Base-by-base conservation (phyloP, 2,888 invertebrate genomes). In the Ormyrus rosae region DNA sequence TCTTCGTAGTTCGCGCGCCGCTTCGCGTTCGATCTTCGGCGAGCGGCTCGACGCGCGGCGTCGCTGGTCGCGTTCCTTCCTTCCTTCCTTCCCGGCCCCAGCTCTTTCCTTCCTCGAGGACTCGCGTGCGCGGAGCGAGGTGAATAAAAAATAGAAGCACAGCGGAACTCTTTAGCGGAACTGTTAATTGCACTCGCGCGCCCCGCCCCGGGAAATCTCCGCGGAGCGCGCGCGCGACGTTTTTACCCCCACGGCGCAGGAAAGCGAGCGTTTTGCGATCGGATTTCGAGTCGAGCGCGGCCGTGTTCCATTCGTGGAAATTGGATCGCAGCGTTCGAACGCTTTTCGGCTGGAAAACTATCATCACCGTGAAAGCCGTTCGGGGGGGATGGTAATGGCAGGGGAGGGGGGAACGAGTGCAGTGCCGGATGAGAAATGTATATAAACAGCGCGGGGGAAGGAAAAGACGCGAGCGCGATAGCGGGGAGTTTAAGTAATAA, bases 111-210 rank as follows among this genome's bases (percentile, higher is more conserved):
- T 19, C 51, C 19, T 19, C 19, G 19, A 19, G 19, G 19, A 19
- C 19, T 2, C 10, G 48, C 56, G 19, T 48, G 11, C 45, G 8
- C 5, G 5, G 50, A 56, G 9, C 46, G 13, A 48, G n/a, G 45
- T 53, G 19, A 19, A 19, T 0, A 19, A 19, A 19, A 19, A 19
- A 19, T n/a, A 53, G 68, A 61, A 19, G 75, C 72, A 13, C 72
- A 72, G 67, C 58, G 19, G 68, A 74, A 74, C 10, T 58, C 19
- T 19, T 58, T 19, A 19, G 69, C 69, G 19, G 56, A 45, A 46
- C 74, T 79, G 69, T 19, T 79, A 63, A 74, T 79, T 74, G 69
- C 61, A 45, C 60, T 58, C 10, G 34, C 9, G 10, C 53, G 45
- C 55, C 13, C 60, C 19, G 19, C 19, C 19, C 19, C 19, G 19